Conservation (phyloP, 2,888 invertebrate genomes). For the Ethmia dodecea region DNA sequence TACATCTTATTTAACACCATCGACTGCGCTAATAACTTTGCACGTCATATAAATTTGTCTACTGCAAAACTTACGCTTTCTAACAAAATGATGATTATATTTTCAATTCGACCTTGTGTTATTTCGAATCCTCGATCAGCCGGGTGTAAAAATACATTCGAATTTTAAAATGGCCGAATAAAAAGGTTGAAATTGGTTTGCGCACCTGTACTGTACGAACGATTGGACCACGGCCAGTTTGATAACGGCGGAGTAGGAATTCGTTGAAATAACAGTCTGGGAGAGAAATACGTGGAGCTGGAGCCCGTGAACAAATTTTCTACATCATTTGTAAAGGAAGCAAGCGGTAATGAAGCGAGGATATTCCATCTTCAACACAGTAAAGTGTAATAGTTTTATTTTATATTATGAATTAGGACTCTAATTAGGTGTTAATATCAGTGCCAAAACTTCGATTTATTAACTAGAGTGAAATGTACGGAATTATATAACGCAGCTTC, state of each 20-base stretch:
- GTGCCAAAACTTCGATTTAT: too few species aligned
- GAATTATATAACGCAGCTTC: too few species aligned
- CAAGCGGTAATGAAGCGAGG: too few species aligned
- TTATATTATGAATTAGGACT: too few species aligned
- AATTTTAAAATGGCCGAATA: slow-evolving; percentile 46
- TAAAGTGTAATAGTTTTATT: too few species aligned
- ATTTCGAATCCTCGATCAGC: slow-evolving; percentile 47
- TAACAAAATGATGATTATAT: slow-evolving; percentile 45
- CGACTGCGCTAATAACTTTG: slow-evolving; percentile 6
- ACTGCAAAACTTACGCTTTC: slow-evolving; percentile 41
- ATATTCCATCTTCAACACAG: too few species aligned
- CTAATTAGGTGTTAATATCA: too few species aligned
- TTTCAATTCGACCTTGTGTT: slow-evolving; percentile 61
- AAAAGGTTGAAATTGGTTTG: slow-evolving; percentile 37
- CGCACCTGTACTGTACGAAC: slow-evolving; percentile 45
- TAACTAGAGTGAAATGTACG: too few species aligned
- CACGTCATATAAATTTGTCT: slow-evolving; percentile 23
- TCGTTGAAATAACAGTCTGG: slow-evolving; percentile 17
- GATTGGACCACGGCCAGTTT: slow-evolving; percentile 48
- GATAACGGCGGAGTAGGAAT: slow-evolving; percentile 28
- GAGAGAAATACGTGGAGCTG: too few species aligned
- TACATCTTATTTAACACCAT: slow-evolving; percentile 2
- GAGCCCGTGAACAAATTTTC: too few species aligned
- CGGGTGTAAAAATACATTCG: slow-evolving; percentile 50
- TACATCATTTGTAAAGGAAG: too few species aligned